These are phyloP conservation scores for Panonychus citri DNA, from an alignment of 1,140 invertebrate species.

Conservation along the genomic window DNA sequence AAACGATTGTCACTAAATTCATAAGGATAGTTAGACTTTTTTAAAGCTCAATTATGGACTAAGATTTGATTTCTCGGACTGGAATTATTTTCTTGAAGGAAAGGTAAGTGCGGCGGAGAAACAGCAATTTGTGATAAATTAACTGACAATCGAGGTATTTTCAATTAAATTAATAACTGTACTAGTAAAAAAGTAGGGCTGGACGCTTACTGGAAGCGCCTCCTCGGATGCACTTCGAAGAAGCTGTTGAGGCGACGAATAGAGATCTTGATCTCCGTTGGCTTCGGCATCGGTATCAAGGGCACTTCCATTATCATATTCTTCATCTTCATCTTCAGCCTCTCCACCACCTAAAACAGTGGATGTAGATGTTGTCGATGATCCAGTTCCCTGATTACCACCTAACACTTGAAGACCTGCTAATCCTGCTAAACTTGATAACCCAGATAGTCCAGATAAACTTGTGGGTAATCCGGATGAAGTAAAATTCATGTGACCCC, in stretches of 20 bases:
- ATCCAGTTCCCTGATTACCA: slow-evolving; percentile 22
- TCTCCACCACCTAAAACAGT: background rate
- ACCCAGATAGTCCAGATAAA: background rate
- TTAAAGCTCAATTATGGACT: no score
- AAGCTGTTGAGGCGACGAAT: slow-evolving; percentile 6
- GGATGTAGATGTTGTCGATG: slow-evolving; percentile 25
- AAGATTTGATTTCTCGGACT: no score
- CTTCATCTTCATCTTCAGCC: slow-evolving; percentile 44
- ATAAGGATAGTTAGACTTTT: no score
- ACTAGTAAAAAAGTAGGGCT: background rate
- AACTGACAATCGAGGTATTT: background rate
- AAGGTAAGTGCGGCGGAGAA: background rate
- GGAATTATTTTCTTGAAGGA: no score
- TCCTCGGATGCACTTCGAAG: slow-evolving; percentile 69
- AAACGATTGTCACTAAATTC: no score
- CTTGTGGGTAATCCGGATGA: background rate
- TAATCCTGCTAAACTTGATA: background rate
- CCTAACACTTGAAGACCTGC: background rate
- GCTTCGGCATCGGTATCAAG: slow-evolving; percentile 4
- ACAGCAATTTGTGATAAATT: background rate
- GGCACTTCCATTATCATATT: slow-evolving; percentile 34
- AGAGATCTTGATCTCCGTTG: slow-evolving; percentile 3
- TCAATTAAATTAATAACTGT: background rate
- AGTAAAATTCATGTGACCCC: background rate
- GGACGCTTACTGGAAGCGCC: slow-evolving; percentile 29